Percentiles rank a stretch among this genome's conserved stretches.
These are phyloP conservation scores for Dendropsophus ebraccatus DNA, from an alignment of 2,113 vertebrate species.

Conservation along the genomic window DNA sequence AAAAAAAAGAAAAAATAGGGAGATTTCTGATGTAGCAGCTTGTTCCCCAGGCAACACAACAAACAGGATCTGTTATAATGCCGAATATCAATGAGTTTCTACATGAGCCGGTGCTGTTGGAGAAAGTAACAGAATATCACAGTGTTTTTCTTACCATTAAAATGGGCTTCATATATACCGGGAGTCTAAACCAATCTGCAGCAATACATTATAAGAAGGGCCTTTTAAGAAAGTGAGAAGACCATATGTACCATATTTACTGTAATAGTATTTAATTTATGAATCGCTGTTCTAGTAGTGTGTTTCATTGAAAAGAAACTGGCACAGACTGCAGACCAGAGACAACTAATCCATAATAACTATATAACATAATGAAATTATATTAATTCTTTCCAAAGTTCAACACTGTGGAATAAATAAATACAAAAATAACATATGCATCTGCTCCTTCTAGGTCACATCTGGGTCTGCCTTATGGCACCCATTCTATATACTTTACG, in stretches of 20 bases:
- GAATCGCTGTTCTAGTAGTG: neutral
- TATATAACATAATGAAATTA: neutral
- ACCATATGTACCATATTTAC: neutral
- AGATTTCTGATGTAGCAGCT: constrained; percentile 29
- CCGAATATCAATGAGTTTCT: constrained; percentile 50
- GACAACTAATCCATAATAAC: neutral
- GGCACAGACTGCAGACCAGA: neutral
- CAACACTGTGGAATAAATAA: neutral
- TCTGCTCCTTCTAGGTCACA: neutral
- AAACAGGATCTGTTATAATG: constrained; percentile 39
- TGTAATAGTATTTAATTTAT: neutral
- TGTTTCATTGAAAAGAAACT: neutral
- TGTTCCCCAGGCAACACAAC: constrained; percentile 57
- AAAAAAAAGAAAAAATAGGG: neutral
- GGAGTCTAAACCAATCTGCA: neutral
- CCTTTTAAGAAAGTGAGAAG: neutral
- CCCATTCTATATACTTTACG: too few relatives aligned
- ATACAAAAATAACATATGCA: neutral
- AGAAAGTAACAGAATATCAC: constrained; percentile 17
- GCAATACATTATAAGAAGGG: neutral
- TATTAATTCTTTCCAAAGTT: neutral
- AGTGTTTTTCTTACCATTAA: constrained; percentile 32
- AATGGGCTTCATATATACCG: neutral
- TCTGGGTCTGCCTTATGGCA: neutral
- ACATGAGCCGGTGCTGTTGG: neutral